phyloP scores from a whole-genome alignment of 2,113 vertebrate genomes.

The Sebastes fasciatus region DNA sequence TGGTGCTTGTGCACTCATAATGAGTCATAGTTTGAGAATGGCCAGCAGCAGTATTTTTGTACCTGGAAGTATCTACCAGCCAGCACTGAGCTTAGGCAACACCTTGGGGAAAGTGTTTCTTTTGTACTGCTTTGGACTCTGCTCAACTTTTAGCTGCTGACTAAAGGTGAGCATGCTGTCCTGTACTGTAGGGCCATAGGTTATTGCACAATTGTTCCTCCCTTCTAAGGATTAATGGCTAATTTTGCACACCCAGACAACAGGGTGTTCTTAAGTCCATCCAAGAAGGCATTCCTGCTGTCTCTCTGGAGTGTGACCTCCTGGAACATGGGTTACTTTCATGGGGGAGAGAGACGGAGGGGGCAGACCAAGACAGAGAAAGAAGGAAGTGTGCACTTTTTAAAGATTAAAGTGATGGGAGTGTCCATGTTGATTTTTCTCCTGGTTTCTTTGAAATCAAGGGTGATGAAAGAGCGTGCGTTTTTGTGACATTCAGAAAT shows the following conservation, averaged over 20 bases:
- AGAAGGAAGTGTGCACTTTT: background rate
- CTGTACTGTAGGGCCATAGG: conserved; percentile 10
- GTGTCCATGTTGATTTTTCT: background rate
- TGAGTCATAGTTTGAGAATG: background rate
- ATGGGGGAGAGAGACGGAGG: background rate
- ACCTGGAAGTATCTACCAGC: conserved; percentile 10
- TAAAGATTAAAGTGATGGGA: conserved; percentile 1
- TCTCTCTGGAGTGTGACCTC: conserved; percentile 54
- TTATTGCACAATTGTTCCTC: conserved; percentile 36
- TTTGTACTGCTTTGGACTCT: conserved; percentile 35
- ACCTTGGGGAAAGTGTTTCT: conserved; percentile 22
- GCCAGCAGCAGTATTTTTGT: background rate
- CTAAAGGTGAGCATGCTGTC: conserved; percentile 5
- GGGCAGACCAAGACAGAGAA: background rate
- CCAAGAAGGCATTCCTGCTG: conserved; percentile 49
- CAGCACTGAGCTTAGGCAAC: conserved; percentile 18
- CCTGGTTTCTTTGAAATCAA: background rate
- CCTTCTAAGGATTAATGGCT: conserved; percentile 35
- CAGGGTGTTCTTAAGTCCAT: conserved; percentile 34
- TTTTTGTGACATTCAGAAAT: background rate
- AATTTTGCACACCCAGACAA: conserved; percentile 50
- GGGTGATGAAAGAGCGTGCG: background rate
- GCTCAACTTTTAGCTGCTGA: conserved; percentile 34
- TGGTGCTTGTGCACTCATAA: background rate
- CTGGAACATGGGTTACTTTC: conserved; percentile 3